Conservation (phyloP, 1,140 invertebrate genomes). For the Drosophila setifemur region DNA sequence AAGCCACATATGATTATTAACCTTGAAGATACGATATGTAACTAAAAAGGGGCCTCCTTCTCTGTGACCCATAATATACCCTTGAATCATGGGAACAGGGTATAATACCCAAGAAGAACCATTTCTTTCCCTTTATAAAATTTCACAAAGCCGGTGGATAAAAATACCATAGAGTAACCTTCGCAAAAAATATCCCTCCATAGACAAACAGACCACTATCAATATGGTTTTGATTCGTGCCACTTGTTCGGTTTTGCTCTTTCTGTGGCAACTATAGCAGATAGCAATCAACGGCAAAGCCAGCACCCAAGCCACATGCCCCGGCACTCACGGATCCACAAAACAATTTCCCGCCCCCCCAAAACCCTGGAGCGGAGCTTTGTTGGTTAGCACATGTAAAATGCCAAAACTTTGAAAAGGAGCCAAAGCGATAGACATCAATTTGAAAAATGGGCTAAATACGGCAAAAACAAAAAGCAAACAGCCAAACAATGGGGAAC, state of each 20-base stretch:
- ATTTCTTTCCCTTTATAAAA: neutral
- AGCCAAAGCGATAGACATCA: slow-evolving; percentile 72
- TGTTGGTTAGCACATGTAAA: slow-evolving; percentile 72
- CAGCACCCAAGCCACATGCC: slow-evolving; percentile 22
- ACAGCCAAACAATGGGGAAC: slow-evolving; percentile 22
- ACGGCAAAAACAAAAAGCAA: slow-evolving; percentile 11
- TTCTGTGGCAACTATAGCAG: slow-evolving; percentile 23
- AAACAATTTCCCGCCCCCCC: slow-evolving; percentile 12
- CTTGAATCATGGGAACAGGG: no score
- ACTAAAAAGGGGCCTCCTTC: no score
- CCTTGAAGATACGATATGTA: no score
- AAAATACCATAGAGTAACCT: neutral
- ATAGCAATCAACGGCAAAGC: slow-evolving; percentile 35
- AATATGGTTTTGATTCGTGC: slow-evolving; percentile 35
- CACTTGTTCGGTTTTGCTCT: slow-evolving; percentile 36
- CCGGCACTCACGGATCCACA: slow-evolving; percentile 10
- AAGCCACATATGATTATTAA: no score
- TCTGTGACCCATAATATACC: no score
- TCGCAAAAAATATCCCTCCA: slow-evolving; percentile 5
- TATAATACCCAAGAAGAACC: no score
- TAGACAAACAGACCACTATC: slow-evolving; percentile 33
- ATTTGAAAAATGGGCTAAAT: slow-evolving; percentile 63
- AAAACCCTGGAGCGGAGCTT: slow-evolving; percentile 23
- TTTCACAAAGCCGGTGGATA: neutral
- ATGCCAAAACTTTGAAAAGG: slow-evolving; percentile 74